phyloP scores from a whole-genome alignment of 2,888 invertebrate species.

The Drosophila percnosoma region DNA sequence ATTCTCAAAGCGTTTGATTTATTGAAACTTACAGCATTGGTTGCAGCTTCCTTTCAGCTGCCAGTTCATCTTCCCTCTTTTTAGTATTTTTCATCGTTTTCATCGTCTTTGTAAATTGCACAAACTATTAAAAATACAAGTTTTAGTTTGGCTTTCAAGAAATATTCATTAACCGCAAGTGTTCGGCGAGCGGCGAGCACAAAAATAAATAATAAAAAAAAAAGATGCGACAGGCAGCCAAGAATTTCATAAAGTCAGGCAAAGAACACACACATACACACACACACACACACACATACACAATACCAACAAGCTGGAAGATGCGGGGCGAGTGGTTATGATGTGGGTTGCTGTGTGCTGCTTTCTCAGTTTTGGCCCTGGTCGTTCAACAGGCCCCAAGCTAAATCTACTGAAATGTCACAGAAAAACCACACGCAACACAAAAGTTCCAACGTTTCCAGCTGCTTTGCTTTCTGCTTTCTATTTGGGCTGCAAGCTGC shows the following conservation, averaged over 20 bases:
- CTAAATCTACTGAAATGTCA: constrained; percentile 69
- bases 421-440: constrained; percentile 67
- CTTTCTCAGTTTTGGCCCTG: constrained; percentile 8
- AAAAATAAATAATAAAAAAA: constrained; percentile 8
- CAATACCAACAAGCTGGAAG: constrained; percentile 27
- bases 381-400: constrained; percentile 41
- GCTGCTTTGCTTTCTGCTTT: constrained; percentile 39
- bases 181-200: constrained; percentile 30
- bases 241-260: constrained; percentile 52
- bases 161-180: constrained; percentile 57
- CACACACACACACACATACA: constrained; percentile 29
- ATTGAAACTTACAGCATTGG: constrained; percentile 22
- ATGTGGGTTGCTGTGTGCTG: constrained; percentile 9
- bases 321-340: constrained; percentile 13
- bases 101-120: constrained; percentile 39
- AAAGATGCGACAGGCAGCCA: constrained; percentile 23
- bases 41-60: neutral
- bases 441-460: constrained; percentile 67
- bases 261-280: constrained; percentile 19
- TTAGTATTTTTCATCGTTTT: neutral
- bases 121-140: constrained; percentile 50
- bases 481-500: constrained; percentile 51
- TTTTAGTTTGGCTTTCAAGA: constrained; percentile 44
- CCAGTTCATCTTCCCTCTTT: neutral
- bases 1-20: constrained; percentile 11